Evolutionary conservation across 1,140 invertebrate genomes (phyloP).

Genomic region (Drosophila chauvacae): DNA sequence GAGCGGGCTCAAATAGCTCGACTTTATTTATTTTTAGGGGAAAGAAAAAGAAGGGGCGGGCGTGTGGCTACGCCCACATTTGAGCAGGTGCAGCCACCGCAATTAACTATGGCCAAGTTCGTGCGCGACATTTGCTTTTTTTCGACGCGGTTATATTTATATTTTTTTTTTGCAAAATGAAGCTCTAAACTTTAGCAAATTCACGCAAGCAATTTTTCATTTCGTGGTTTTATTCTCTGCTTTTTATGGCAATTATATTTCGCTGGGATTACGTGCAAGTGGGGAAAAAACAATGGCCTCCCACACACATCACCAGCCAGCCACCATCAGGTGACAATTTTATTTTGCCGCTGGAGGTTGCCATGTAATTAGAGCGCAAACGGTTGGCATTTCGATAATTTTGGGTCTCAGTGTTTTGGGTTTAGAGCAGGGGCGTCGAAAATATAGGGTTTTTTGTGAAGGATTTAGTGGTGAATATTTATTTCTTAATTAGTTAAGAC

Average conservation of each 20-base stretch:
- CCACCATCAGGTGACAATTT: conserved; percentile 63
- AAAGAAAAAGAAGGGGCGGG: conserved; percentile 32
- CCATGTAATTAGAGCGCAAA: conserved; percentile 68
- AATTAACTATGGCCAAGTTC: conserved; percentile 68
- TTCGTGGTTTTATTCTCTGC: conserved; percentile 15
- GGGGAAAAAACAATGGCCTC: conserved; percentile 26
- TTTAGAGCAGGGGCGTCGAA: neutral
- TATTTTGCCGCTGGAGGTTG: conserved; percentile 30
- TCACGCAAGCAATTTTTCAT: conserved; percentile 70
- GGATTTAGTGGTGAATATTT: neutral
- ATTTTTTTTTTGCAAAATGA: conserved; percentile 51
- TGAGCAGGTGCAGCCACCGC: conserved; percentile 62
- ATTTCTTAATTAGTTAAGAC: too few relatives aligned
- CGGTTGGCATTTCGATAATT: conserved; percentile 70
- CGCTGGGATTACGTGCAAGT: conserved; percentile 57
- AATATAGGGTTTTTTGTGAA: neutral
- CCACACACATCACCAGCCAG: conserved; percentile 13
- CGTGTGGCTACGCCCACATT: conserved; percentile 51
- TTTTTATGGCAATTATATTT: conserved; percentile 54
- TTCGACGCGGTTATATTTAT: neutral
- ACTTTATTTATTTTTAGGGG: conserved; percentile 17
- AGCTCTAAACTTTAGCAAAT: conserved; percentile 82
- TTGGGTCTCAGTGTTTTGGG: conserved; percentile 29
- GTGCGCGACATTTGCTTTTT: conserved; percentile 57
- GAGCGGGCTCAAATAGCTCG: conserved; percentile 56